phyloP scores from a whole-genome alignment of 2,888 invertebrate species.

The Desoria tigrina region DNA sequence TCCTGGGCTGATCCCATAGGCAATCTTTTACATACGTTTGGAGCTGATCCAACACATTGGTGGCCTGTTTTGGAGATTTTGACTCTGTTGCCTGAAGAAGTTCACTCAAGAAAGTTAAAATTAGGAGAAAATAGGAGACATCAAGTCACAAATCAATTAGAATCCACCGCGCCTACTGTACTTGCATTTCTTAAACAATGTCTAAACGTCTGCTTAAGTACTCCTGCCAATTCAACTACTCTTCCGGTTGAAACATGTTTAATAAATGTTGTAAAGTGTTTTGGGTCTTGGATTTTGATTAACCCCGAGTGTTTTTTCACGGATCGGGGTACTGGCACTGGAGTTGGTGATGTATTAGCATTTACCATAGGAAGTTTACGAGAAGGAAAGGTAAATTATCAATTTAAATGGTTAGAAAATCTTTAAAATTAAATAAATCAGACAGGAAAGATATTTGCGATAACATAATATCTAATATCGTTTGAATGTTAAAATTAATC shows the following conservation, averaged over 20 bases:
- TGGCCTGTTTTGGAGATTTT: slow-evolving; percentile 88
- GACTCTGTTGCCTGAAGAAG: slow-evolving; percentile 93
- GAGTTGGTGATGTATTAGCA: slow-evolving; percentile 39
- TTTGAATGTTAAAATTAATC: background rate
- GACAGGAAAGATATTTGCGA: background rate
- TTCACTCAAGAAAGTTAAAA: slow-evolving; percentile 72
- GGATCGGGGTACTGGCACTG: slow-evolving; percentile 24
- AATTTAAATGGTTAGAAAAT: background rate
- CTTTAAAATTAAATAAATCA: no score
- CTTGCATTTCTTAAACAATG: slow-evolving; percentile 67
- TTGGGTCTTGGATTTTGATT: slow-evolving; percentile 50
- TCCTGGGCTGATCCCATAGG: slow-evolving; percentile 85
- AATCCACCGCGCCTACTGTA: slow-evolving; percentile 73
- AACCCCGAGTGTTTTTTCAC: slow-evolving; percentile 52
- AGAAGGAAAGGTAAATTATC: slow-evolving; percentile 45
- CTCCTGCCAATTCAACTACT: slow-evolving; percentile 25
- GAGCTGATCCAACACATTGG: slow-evolving; percentile 60
- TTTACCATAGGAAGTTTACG: slow-evolving; percentile 46
- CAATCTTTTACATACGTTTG: slow-evolving; percentile 78
- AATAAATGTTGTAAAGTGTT: slow-evolving; percentile 48
- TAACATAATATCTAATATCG: background rate
- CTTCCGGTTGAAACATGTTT: slow-evolving; percentile 44
- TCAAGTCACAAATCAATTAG: slow-evolving; percentile 68
- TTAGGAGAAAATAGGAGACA: slow-evolving; percentile 88
- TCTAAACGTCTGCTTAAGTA: slow-evolving; percentile 33